Conservation (phyloP, 2,888 invertebrate genomes). For the Anticlea derivata region DNA sequence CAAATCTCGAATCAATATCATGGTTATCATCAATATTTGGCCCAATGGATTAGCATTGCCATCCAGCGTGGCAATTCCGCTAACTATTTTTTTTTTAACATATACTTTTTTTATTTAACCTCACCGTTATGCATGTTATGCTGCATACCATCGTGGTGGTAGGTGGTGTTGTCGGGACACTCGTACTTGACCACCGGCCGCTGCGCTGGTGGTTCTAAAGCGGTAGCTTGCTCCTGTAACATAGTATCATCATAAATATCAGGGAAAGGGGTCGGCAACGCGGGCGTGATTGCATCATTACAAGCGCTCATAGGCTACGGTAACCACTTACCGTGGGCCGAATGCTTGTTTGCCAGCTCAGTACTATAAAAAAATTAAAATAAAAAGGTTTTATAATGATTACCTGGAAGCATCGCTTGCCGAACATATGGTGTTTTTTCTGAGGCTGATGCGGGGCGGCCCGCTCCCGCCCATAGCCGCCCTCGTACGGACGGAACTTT, state of each 20-base stretch:
- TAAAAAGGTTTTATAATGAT: too few relatives aligned
- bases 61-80: too few relatives aligned
- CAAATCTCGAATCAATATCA: too few relatives aligned
- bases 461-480: slow-evolving; percentile 71
- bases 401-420: slow-evolving; percentile 93
- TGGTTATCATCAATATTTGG: too few relatives aligned
- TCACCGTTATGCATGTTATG: slow-evolving; percentile 72
- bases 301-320: too few relatives aligned
- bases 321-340: too few relatives aligned
- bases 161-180: slow-evolving; percentile 66
- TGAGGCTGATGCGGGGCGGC: slow-evolving; percentile 81
- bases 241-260: not conserved
- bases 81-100: too few relatives aligned
- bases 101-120: slow-evolving; percentile 2
- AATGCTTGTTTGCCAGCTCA: too few relatives aligned
- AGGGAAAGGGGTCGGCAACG: too few relatives aligned
- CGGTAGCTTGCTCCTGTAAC: slow-evolving; percentile 54
- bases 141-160: slow-evolving; percentile 70
- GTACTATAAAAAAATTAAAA: too few relatives aligned
- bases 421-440: slow-evolving; percentile 97
- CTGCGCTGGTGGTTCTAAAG: slow-evolving; percentile 53
- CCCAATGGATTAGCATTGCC: too few relatives aligned
- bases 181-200: slow-evolving; percentile 73
- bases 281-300: too few relatives aligned
- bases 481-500: slow-evolving; percentile 88